Base-by-base conservation (phyloP, 2,888 invertebrate species). In the Smittia sp. region DNA sequence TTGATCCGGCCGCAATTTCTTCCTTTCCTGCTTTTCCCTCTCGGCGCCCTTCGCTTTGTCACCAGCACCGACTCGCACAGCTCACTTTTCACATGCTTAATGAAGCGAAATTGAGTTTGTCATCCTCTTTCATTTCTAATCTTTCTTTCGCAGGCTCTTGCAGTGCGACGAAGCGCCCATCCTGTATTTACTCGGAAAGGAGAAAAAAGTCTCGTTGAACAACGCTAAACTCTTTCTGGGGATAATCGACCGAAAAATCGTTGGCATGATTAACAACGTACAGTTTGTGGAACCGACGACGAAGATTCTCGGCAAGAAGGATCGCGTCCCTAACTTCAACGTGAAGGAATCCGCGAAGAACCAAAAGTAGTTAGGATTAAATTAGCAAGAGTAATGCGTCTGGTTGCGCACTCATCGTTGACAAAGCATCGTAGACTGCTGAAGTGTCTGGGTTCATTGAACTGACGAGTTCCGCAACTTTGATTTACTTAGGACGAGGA, bases 211-310 rank as follows among this genome's bases (percentile, higher is more conserved):
- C 52, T 90, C 88, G 74, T 85, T 86, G 70, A 87, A 88, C 77
- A 96, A 94, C 82, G 91, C 91, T 0, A 86, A 91, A 74, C 86
- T 94, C 13, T 93, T 92, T 80, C 85, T 95, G 77, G 91, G 91
- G 76, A 88, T 93, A 54, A 86, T 96, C 76, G 94, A 94, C 79
- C 88, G 90, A 79, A 87, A 89, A 74, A 88, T 81, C 1, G 80
- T 81, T 76, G 75, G 78, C 6, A 79, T 82, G 38, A 79, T 80
- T 0, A 79, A 77, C 69, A 78, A 79, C 6, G 78, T 80, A 3
- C 80, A 80, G 75, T 77, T 79, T 24, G 80, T 80, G 46, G 82
- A 82, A 38, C 77, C 79, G 7, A 80, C 82, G 0, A 79, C 79
- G 13, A 79, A 79, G 73, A 81, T 81, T 73, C 75, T 82, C 62